phyloP scores from a whole-genome alignment of 2,888 invertebrate genomes.

The Agriopis leucophaearia region DNA sequence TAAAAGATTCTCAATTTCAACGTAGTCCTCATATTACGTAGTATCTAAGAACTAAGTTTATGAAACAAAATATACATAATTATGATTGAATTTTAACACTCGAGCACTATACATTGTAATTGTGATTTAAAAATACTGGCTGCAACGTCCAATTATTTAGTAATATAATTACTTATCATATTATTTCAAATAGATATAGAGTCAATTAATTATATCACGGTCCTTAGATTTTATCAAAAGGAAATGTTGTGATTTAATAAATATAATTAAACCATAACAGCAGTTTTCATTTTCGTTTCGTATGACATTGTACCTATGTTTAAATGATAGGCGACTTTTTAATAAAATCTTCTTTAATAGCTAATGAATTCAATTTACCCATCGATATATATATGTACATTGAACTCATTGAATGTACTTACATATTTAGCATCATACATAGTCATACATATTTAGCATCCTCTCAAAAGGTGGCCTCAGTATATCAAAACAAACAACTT shows the following conservation, averaged over 20 bases:
- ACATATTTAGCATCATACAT: too few species aligned
- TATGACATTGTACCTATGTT: too few species aligned
- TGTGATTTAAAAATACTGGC: constrained; percentile 16
- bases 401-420: too few species aligned
- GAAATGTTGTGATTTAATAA: constrained; percentile 64
- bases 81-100: constrained; percentile 7
- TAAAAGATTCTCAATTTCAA: not conserved
- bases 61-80: not conserved
- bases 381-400: too few species aligned
- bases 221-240: constrained; percentile 53
- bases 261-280: constrained; percentile 43
- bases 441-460: too few species aligned
- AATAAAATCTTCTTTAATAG: too few species aligned
- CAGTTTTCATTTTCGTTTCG: not conserved
- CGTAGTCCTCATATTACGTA: not conserved
- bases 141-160: constrained; percentile 27
- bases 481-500: too few species aligned
- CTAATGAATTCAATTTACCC: too few species aligned
- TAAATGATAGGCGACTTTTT: too few species aligned
- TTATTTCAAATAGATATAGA: constrained; percentile 34
- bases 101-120: constrained; percentile 29
- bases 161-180: constrained; percentile 32
- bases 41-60: not conserved
- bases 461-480: too few species aligned
- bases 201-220: constrained; percentile 62